Percentiles rank a stretch among this genome's conserved stretches.
Evolutionary conservation across 1,140 invertebrate species (phyloP).

Genomic region (Scaptomyza hsui): DNA sequence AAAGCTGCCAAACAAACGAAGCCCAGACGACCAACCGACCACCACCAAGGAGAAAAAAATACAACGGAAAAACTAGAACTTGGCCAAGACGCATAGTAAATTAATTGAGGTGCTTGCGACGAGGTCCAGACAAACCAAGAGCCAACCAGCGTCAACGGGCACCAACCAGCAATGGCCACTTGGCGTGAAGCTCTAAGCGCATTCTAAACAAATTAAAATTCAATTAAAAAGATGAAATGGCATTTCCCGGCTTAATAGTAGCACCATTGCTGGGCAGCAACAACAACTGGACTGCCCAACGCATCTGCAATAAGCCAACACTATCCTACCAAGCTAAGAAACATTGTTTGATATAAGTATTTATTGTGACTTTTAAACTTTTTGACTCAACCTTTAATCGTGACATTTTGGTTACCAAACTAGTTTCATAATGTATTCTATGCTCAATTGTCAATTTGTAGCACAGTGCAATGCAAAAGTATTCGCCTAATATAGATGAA

Average conservation of each 20-base stretch:
- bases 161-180: conserved; percentile 49
- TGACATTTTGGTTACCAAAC: background rate
- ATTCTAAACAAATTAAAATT: conserved; percentile 84
- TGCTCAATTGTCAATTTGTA: background rate
- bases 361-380: background rate
- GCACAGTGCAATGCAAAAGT: conserved; percentile 41
- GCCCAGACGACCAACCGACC: conserved; percentile 3
- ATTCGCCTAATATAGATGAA: conserved; percentile 3
- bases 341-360: too few species aligned
- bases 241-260: conserved; percentile 68
- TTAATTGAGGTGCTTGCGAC: conserved; percentile 43
- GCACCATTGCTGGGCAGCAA: conserved; percentile 10
- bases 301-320: conserved; percentile 17
- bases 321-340: conserved; percentile 1
- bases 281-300: conserved; percentile 7
- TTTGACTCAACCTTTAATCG: too few species aligned
- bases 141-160: conserved; percentile 2
- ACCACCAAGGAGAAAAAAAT: background rate
- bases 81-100: conserved; percentile 47
- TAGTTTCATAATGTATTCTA: too few species aligned
- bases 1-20: conserved; percentile 60
- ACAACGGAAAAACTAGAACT: conserved; percentile 33
- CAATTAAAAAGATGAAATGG: conserved; percentile 84
- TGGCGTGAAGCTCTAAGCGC: conserved; percentile 67
- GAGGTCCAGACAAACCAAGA: conserved; percentile 16